A percentile compares a stretch with the other conserved stretches of the same genome.
These are phyloP conservation scores for Scaptomyza parva DNA, from an alignment of 2,888 invertebrate genomes.

Conservation along the genomic window DNA sequence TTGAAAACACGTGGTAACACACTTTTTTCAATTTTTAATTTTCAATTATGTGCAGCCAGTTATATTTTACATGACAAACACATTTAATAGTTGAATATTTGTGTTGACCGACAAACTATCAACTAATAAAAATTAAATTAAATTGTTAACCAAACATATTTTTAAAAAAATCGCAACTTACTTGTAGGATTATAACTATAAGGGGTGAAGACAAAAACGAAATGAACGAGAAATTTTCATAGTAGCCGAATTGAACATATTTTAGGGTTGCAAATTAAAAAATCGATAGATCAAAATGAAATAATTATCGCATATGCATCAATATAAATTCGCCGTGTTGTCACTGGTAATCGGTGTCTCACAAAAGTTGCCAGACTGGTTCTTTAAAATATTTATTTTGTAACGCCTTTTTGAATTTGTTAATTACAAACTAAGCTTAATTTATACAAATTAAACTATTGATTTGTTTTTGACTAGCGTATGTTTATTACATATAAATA, in stretches of 20 bases:
- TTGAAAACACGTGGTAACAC: constrained; percentile 67
- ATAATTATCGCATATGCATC: background rate
- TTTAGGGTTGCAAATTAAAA: background rate
- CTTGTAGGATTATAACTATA: constrained; percentile 83
- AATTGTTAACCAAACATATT: background rate
- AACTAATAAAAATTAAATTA: background rate
- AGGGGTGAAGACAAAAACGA: constrained; percentile 84
- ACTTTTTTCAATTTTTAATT: background rate
- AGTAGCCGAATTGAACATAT: background rate
- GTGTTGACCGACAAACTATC: background rate
- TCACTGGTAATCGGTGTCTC: background rate
- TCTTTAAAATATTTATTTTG: background rate
- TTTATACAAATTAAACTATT: background rate
- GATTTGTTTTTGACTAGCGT: constrained; percentile 65
- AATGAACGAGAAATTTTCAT: constrained; percentile 80
- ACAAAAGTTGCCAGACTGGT: background rate
- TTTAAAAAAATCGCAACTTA: constrained; percentile 57
- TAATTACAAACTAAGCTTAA: too few relatives aligned
- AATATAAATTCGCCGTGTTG: too few relatives aligned
- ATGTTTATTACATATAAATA: constrained; percentile 69
- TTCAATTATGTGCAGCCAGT: background rate
- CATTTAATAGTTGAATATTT: background rate
- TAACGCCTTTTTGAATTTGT: background rate
- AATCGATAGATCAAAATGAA: constrained; percentile 5
- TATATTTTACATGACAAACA: background rate